Evolutionary conservation across 2,888 invertebrate genomes (phyloP).

Genomic region (Argyresthia albistria): DNA sequence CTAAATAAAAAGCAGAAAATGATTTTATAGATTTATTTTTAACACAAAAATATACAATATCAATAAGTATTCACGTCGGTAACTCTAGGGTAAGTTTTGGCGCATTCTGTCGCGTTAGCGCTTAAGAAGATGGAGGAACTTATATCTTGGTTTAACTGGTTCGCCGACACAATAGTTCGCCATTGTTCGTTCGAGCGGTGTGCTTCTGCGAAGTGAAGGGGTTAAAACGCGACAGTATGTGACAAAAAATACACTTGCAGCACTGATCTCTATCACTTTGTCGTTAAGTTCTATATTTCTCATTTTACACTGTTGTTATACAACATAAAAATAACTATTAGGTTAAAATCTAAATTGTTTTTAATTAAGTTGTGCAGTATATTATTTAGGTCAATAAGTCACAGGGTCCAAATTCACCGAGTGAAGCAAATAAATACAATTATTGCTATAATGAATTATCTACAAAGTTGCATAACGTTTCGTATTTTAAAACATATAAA

Average conservation of each 20-base stretch:
- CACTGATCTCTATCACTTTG: constrained; percentile 44
- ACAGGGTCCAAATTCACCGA: background rate
- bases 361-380: constrained; percentile 24
- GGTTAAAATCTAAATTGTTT: background rate
- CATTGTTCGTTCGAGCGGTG: too few relatives aligned
- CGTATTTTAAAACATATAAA: too few relatives aligned
- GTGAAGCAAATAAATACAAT: background rate
- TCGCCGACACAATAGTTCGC: too few relatives aligned
- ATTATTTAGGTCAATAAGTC: background rate
- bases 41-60: constrained; percentile 70
- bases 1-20: background rate
- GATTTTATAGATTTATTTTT: constrained; percentile 43
- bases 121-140: too few relatives aligned
- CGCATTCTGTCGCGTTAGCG: too few relatives aligned
- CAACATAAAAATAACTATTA: constrained; percentile 28
- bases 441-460: background rate
- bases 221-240: too few relatives aligned
- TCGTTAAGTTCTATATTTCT: constrained; percentile 35
- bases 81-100: too few relatives aligned
- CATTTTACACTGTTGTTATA: constrained; percentile 57
- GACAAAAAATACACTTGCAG: background rate
- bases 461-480: too few relatives aligned
- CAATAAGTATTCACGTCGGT: constrained; percentile 59
- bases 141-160: too few relatives aligned
- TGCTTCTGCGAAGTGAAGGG: too few relatives aligned